These are phyloP conservation scores for Loripinus fragilis DNA, from an alignment of 2,888 invertebrate species.

Conservation along the genomic window DNA sequence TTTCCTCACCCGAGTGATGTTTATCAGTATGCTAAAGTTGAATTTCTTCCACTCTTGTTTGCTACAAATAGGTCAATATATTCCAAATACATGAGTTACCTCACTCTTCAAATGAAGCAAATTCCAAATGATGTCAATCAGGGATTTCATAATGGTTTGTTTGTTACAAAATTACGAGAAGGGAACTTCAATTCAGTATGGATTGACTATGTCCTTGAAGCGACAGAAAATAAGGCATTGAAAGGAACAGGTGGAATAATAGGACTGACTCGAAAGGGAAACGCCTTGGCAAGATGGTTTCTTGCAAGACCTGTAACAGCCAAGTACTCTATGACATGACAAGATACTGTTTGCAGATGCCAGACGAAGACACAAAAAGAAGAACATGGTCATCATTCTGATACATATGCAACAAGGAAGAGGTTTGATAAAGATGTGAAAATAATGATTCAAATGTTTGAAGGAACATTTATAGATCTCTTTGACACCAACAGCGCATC, in stretches of 20 bases:
- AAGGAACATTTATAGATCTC: too few relatives aligned
- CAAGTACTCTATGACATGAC: conserved; percentile 13
- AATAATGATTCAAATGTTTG: neutral
- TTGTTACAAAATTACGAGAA: conserved; percentile 17
- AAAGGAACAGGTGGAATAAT: conserved; percentile 29
- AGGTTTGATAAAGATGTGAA: too few relatives aligned
- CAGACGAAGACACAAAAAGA: too few relatives aligned
- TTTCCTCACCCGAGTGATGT: neutral
- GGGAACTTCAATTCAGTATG: conserved; percentile 36
- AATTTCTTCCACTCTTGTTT: conserved; percentile 24
- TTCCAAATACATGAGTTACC: conserved; percentile 26
- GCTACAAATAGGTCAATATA: conserved; percentile 30
- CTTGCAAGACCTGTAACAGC: conserved; percentile 25
- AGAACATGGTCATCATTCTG: too few relatives aligned
- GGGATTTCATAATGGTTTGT: conserved; percentile 22
- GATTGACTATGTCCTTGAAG: conserved; percentile 33
- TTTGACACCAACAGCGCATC: neutral
- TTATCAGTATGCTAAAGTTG: conserved; percentile 20
- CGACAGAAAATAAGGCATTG: conserved; percentile 31
- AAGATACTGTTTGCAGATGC: too few relatives aligned
- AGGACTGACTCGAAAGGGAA: conserved; percentile 22
- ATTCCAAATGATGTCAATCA: conserved; percentile 23
- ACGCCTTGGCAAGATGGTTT: conserved; percentile 36
- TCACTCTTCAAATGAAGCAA: conserved; percentile 29
- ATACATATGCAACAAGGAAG: too few relatives aligned